These are phyloP conservation scores for Pangasius mekongensis DNA, from an alignment of 2,797 vertebrate species.

Conservation along the genomic window DNA sequence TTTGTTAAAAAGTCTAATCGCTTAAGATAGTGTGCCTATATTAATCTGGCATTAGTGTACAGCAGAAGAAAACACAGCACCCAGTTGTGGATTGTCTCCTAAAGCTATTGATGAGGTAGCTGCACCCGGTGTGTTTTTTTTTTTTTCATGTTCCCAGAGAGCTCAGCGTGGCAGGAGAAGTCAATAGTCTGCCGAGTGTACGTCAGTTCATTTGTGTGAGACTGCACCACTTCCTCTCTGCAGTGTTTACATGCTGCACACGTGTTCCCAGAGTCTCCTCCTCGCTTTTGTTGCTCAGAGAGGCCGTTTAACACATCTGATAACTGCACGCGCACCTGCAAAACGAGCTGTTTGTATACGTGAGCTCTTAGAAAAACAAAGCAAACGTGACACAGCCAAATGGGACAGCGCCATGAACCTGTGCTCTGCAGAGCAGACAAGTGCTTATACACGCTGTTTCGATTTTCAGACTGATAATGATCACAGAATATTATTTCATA, in stretches of 20 bases:
- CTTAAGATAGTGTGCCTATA: background rate
- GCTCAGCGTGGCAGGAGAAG: slow-evolving; percentile 23
- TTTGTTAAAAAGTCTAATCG: background rate
- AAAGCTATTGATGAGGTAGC: background rate
- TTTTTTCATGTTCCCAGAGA: slow-evolving; percentile 27
- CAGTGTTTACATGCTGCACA: slow-evolving; percentile 76
- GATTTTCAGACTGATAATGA: background rate
- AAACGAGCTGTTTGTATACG: background rate
- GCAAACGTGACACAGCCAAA: background rate
- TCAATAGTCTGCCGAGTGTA: slow-evolving; percentile 60
- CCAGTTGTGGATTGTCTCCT: background rate
- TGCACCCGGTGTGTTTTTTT: slow-evolving; percentile 17
- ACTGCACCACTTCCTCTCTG: slow-evolving; percentile 73
- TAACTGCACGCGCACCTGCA: slow-evolving; percentile 20
- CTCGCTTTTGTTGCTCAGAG: slow-evolving; percentile 36
- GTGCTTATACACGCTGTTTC: no score
- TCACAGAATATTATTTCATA: background rate
- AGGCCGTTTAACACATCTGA: slow-evolving; percentile 35
- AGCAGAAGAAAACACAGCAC: background rate
- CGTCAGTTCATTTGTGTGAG: slow-evolving; percentile 66
- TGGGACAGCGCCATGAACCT: background rate
- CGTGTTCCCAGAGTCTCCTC: slow-evolving; percentile 64
- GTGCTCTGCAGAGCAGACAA: background rate
- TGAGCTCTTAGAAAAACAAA: slow-evolving; percentile 20
- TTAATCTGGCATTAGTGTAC: background rate